Base-by-base conservation (phyloP, 2,113 vertebrate species). In the Falco punctatus region DNA sequence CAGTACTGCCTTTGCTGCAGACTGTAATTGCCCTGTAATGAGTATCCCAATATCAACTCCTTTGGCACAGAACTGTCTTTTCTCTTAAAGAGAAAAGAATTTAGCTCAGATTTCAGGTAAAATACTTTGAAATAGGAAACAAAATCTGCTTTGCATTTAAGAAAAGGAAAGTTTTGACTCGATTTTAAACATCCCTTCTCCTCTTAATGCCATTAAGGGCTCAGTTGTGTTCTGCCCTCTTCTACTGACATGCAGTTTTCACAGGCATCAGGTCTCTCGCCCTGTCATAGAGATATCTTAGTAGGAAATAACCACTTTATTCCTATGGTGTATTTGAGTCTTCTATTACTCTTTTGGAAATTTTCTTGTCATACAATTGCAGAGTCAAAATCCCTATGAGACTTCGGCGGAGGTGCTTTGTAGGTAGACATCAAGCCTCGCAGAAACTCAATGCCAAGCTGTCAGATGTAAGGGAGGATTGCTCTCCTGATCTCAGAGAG, bases 1-100 rank as follows among this genome's bases (percentile, higher is more conserved):
- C 91, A 94, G 67, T 73, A 86, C 84, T 86, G 71, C 59, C 71
- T 95, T 96, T 72, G 15, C 92, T 74, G 30, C 90, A 88, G 84
- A 71, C 26, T 35, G n/a, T 91, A 91, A 94, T 90, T 97, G 66
- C 58, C 30, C 64, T 86, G 38, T 90, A 95, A 94, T 57, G 81
- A 90, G 32, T 70, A 66, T 62, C 51, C 46, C 58, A 40, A 89
- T 65, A 91, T 73, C 70, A 89, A 54, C 42, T 73, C 26, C 38
- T 90, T 91, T 93, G 86, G 54, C 55, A 61, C 28, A 66, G 64
- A 90, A n/a, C 54, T 90, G 49, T 51, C 74, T 86, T 55, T 73
- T 88, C 49, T 85, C 28, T 58, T 89, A 69, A 66, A 87, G 21
- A 4, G 15, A 75, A 71, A 80, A 74, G 33, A 90, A 33, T 13